These are phyloP conservation scores for Calosoma granatense DNA, from an alignment of 1,140 invertebrate genomes.

Conservation along the genomic window DNA sequence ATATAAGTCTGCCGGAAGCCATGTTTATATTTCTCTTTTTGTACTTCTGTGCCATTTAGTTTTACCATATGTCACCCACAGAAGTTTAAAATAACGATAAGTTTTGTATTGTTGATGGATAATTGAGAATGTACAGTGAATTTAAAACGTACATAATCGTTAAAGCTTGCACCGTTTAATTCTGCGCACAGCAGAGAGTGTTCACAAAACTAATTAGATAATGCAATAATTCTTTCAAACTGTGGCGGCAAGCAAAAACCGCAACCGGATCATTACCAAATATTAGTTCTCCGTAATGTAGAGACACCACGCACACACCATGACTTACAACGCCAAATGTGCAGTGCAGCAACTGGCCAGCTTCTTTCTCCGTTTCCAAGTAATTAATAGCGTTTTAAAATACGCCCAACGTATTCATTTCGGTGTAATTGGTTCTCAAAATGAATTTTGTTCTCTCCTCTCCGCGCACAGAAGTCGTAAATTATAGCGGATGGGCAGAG, in stretches of 20 bases:
- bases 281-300: too few relatives aligned
- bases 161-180: too few relatives aligned
- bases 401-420: constrained; percentile 8
- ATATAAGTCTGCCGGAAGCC: too few relatives aligned
- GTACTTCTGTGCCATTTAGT: too few relatives aligned
- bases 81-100: too few relatives aligned
- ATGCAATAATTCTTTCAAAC: not conserved
- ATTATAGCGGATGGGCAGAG: not conserved
- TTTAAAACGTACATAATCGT: too few relatives aligned
- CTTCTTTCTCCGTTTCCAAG: too few relatives aligned
- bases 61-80: too few relatives aligned
- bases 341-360: constrained; percentile 11
- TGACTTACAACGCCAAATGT: not conserved
- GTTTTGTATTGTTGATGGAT: too few relatives aligned
- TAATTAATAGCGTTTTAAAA: constrained; percentile 9
- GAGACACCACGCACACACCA: too few relatives aligned
- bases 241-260: not conserved
- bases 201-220: not conserved
- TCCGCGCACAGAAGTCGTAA: not conserved
- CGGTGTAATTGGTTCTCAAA: constrained; percentile 7
- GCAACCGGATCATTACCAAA: not conserved
- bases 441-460: constrained; percentile 5
- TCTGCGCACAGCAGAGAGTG: not conserved
- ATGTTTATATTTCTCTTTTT: too few relatives aligned
- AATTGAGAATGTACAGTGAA: too few relatives aligned